A percentile compares a stretch with the other conserved stretches of the same genome.
phyloP scores from a whole-genome alignment of 1,140 invertebrate species.

The Thaumetopoea pityocampa region DNA sequence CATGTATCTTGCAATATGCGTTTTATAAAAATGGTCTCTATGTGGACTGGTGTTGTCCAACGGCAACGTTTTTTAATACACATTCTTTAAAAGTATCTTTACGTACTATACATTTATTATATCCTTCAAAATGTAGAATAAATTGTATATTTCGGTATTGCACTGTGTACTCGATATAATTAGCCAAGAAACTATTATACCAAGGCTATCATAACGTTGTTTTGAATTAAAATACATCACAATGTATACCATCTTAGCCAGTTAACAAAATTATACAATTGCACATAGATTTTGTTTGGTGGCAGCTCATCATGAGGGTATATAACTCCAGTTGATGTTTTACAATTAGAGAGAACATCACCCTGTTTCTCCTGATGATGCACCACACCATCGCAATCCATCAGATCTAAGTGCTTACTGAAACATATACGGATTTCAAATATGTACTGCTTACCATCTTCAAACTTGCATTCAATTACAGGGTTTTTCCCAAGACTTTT shows the following conservation, averaged over 20 bases:
- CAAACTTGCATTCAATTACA: conserved; percentile 78
- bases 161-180: no score
- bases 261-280: conserved; percentile 74
- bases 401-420: conserved; percentile 77
- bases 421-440: conserved; percentile 83
- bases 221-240: conserved; percentile 38
- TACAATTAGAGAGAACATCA: conserved; percentile 78
- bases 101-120: no score
- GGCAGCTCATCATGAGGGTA: conserved; percentile 73
- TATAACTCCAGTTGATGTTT: conserved; percentile 69
- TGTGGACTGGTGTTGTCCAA: no score
- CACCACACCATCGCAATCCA: conserved; percentile 76
- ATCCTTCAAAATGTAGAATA: no score
- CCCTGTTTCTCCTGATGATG: conserved; percentile 44
- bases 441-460: conserved; percentile 77
- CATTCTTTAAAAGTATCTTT: no score
- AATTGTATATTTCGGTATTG: no score
- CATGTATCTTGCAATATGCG: no score
- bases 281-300: conserved; percentile 50
- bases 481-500: conserved; percentile 77
- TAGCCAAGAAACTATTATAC: no score
- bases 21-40: no score
- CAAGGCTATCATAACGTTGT: no score
- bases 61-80: no score
- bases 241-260: conserved; percentile 78